phyloP scores from a whole-genome alignment of 2,888 invertebrate genomes.

The Adineta ricciae region DNA sequence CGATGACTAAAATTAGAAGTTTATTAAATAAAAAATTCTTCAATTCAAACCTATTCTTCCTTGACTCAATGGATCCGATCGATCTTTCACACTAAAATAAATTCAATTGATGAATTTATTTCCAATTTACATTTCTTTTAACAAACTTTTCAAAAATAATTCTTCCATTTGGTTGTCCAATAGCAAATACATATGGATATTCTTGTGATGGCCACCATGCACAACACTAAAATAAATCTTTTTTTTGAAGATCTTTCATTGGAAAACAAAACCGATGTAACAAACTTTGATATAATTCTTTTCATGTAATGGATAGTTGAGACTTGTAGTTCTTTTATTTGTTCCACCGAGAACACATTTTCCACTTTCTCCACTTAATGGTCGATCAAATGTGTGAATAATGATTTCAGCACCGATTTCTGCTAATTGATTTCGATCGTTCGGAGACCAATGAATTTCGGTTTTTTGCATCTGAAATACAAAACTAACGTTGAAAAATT shows the following conservation, averaged over 20 bases:
- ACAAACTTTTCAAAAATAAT: constrained; percentile 60
- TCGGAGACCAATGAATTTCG: neutral
- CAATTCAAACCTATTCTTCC: constrained; percentile 1
- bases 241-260: no score
- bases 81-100: constrained; percentile 11
- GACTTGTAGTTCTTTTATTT: constrained; percentile 13
- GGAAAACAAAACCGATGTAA: no score
- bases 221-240: no score
- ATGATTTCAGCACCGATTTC: constrained; percentile 16
- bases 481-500: no score
- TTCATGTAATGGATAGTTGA: constrained; percentile 18
- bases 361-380: constrained; percentile 7
- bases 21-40: no score
- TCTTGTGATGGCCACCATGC: constrained; percentile 71
- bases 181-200: constrained; percentile 69
- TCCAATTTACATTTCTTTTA: no score
- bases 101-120: neutral
- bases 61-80: constrained; percentile 10
- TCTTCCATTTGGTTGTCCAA: constrained; percentile 77
- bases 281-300: neutral
- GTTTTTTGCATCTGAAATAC: neutral
- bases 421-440: neutral
- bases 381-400: constrained; percentile 17
- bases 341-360: constrained; percentile 5
- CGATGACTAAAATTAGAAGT: no score